phyloP scores from a whole-genome alignment of 2,113 vertebrate species.

The Acanthochromis polyacanthus region DNA sequence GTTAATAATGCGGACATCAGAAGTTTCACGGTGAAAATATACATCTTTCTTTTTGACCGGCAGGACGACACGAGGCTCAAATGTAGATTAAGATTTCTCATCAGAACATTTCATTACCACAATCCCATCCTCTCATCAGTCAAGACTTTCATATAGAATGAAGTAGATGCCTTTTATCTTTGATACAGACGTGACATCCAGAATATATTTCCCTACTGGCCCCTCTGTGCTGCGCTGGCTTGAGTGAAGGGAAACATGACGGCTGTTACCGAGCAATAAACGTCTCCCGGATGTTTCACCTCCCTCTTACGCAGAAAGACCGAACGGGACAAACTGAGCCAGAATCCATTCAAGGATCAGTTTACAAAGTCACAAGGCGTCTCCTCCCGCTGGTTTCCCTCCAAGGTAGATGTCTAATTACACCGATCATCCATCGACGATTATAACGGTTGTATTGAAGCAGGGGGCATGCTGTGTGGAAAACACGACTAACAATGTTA shows the following conservation, averaged over 20 bases:
- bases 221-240: not conserved
- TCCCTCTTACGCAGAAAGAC: not conserved
- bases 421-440: slow-evolving; percentile 45
- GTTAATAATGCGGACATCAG: no score
- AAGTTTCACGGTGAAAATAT: no score
- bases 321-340: not conserved
- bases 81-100: no score
- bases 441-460: slow-evolving; percentile 45
- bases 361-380: not conserved
- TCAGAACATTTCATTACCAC: slow-evolving; percentile 31
- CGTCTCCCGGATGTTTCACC: slow-evolving; percentile 9
- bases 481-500: slow-evolving; percentile 68
- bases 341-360: slow-evolving; percentile 8
- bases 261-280: slow-evolving; percentile 21
- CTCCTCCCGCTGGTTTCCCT: slow-evolving; percentile 12
- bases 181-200: slow-evolving; percentile 29
- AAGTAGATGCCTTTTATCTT: slow-evolving; percentile 25
- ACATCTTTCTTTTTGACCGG: no score
- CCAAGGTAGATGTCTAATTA: slow-evolving; percentile 44
- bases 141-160: slow-evolving; percentile 29
- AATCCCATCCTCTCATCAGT: slow-evolving; percentile 23
- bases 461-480: slow-evolving; percentile 53
- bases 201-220: slow-evolving; percentile 14
- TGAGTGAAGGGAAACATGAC: slow-evolving; percentile 23
- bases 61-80: no score